A percentile compares a stretch with the other conserved stretches of the same genome.
These are phyloP conservation scores for Trachelus iudaicus DNA, from an alignment of 2,888 invertebrate genomes.

Conservation along the genomic window DNA sequence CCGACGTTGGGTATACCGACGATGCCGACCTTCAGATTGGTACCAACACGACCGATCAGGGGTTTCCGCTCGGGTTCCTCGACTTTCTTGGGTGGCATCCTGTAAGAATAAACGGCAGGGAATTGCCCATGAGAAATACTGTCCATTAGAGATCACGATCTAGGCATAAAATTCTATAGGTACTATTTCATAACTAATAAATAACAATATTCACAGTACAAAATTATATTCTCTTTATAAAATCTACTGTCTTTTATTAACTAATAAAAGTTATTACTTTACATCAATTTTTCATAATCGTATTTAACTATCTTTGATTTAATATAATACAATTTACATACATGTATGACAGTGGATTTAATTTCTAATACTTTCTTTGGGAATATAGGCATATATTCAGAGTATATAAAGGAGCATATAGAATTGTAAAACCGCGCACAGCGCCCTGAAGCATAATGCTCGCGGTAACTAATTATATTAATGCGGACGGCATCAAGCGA, in stretches of 20 bases:
- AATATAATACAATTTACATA: not conserved
- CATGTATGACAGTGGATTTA: not conserved
- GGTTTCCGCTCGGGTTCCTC: constrained; percentile 90
- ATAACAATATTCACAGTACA: not conserved
- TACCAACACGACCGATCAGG: constrained; percentile 94
- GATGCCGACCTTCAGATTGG: constrained; percentile 96
- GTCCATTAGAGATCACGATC: constrained; percentile 6
- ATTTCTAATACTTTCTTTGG: constrained; percentile 25
- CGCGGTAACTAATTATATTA: constrained; percentile 66
- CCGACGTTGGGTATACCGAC: constrained; percentile 98
- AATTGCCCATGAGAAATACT: not conserved
- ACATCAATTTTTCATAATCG: not conserved
- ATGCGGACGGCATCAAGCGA: constrained; percentile 62
- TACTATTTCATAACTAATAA: not conserved
- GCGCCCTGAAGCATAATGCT: constrained; percentile 29
- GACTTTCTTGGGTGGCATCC: constrained; percentile 89
- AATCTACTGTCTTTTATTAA: not conserved
- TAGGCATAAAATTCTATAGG: constrained; percentile 12
- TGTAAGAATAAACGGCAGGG: not conserved
- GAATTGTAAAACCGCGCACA: not conserved
- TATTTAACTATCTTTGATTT: not conserved
- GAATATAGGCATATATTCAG: not conserved
- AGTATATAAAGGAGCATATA: not conserved
- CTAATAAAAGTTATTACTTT: not conserved
- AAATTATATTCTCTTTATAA: not conserved